phyloP scores from a whole-genome alignment of 2,797 vertebrate genomes.

The Myiothlypis chrysogaster region DNA sequence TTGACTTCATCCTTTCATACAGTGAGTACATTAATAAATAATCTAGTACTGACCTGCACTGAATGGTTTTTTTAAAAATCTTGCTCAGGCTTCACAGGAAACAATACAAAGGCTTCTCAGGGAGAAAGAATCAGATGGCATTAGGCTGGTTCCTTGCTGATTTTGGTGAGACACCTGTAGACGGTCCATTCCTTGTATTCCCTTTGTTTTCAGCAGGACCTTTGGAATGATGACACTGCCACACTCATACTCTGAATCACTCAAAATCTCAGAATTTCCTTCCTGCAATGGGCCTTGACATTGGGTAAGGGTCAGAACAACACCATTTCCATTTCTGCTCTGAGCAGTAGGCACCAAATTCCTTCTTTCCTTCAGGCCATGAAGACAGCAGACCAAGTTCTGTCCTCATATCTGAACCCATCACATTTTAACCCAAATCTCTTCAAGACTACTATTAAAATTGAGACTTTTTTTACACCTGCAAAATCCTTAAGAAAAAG shows the following conservation, averaged over 20 bases:
- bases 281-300: background rate
- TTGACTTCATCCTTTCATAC: background rate
- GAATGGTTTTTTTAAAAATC: background rate
- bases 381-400: background rate
- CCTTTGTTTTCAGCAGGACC: background rate
- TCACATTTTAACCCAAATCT: background rate
- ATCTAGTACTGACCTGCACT: background rate
- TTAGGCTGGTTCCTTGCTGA: background rate
- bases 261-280: background rate
- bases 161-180: background rate
- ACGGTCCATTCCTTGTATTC: rapidly evolving
- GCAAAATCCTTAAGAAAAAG: background rate
- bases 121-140: background rate
- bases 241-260: background rate
- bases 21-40: background rate
- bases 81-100: background rate
- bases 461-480: background rate
- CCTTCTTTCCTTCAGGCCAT: background rate
- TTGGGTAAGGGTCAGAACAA: background rate
- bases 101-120: background rate
- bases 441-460: background rate
- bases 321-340: background rate
- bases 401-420: background rate
- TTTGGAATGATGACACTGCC: background rate
- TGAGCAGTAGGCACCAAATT: background rate